Evolutionary conservation across 2,888 invertebrate genomes (phyloP), one percentile per base, ranked within the genome.

Genomic region (Cosmopolites sordidus): DNA sequence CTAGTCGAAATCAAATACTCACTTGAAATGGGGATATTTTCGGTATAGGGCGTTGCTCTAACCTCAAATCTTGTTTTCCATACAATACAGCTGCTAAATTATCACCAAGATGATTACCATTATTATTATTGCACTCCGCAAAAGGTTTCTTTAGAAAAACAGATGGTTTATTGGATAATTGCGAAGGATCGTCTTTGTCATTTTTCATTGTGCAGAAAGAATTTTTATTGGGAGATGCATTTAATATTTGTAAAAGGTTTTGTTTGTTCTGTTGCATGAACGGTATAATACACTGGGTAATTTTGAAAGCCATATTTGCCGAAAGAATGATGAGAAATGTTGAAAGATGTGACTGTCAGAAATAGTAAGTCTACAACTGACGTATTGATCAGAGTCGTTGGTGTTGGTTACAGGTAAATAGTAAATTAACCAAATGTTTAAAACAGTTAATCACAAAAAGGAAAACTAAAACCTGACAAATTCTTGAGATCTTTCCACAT

Each of bases 31-130:
- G 83, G 11, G 78, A 78, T 44, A 90, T 88, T 72, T 83, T 81
- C 16, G 90, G 90, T 60, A 92, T 82, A 0, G 87, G 84, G 17
- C 85, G 82, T 77, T 90, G 86, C 75, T 90, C 89, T 90, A 89
- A 68, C 66, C 83, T 76, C 60, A 89, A 75, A 71, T 89, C 87
- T 65, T 86, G 83, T 56, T 83, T 75, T 62, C 84, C 84, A 69
- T 84, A 77, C 8, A 89, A 76, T 59, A 89, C 80, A 43, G 87
- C 89, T 43, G 87, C 82, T 52, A 89, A 75, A 76, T 89, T 89
- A 70, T 87, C 84, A 15, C 47, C 40, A 27, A 9, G 39, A 39
- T 47, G 22, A n/a, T n/a, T n/a, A 22, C 22, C 22, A 12, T 12
- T 1, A 14, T 33, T 16, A n/a, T 1, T 12, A 1, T 30, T 30